phyloP scores from a whole-genome alignment of 2,888 invertebrate species.

The Apodemia hepburni region DNA sequence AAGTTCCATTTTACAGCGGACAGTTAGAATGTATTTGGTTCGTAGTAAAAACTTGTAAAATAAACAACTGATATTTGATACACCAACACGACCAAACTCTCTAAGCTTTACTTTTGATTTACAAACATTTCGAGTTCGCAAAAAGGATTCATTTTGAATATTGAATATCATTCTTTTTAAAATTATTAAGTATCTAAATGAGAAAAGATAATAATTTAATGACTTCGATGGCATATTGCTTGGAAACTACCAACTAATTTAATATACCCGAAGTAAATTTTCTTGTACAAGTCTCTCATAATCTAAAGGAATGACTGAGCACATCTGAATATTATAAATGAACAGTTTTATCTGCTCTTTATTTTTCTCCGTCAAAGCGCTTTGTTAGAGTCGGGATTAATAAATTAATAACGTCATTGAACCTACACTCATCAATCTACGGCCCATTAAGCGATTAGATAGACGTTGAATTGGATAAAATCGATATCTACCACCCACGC shows the following conservation, averaged over 20 bases:
- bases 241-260: not conserved
- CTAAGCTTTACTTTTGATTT: too few relatives aligned
- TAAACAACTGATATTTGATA: too few relatives aligned
- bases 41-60: too few relatives aligned
- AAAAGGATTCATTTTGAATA: not conserved
- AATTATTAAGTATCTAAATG: not conserved
- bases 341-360: constrained; percentile 20
- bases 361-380: constrained; percentile 11
- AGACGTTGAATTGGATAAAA: constrained; percentile 49
- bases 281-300: constrained; percentile 14
- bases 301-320: constrained; percentile 14
- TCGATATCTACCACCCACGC: constrained; percentile 55
- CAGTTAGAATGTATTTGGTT: too few relatives aligned
- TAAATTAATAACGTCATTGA: constrained; percentile 51
- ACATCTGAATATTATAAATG: constrained; percentile 13
- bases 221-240: not conserved
- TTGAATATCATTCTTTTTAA: not conserved
- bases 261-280: not conserved
- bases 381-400: constrained; percentile 30
- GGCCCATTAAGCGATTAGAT: constrained; percentile 69
- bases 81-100: too few relatives aligned
- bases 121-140: not conserved
- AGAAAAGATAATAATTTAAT: not conserved
- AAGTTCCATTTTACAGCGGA: too few relatives aligned
- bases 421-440: constrained; percentile 57